Evolutionary conservation across 2,797 vertebrate species (phyloP).

Genomic region (Austrolebias charrua): DNA sequence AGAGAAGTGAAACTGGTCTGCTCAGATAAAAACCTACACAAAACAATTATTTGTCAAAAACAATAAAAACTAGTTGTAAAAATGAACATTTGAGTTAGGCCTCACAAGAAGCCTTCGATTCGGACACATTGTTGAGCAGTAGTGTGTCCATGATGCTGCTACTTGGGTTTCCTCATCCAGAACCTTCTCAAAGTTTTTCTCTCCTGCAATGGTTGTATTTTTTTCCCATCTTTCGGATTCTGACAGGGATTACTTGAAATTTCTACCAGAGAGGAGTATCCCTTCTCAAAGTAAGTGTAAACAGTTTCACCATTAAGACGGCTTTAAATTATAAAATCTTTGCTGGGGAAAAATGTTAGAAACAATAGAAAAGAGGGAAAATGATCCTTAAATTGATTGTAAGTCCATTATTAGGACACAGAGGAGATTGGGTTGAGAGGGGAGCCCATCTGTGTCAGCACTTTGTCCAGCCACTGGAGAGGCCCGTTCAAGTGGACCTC

Average conservation of each 20-base stretch:
- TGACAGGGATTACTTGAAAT: conserved; percentile 42
- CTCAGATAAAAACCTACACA: conserved; percentile 73
- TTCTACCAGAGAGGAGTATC: conserved; percentile 60
- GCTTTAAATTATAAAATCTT: conserved; percentile 73
- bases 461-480: conserved; percentile 98
- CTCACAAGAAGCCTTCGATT: conserved; percentile 40
- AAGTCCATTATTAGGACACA: conserved; percentile 88
- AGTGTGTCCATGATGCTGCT: conserved; percentile 69
- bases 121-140: conserved; percentile 63
- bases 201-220: conserved; percentile 21
- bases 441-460: conserved; percentile 97
- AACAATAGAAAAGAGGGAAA: conserved; percentile 40
- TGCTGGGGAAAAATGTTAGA: conserved; percentile 29
- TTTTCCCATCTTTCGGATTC: conserved; percentile 33
- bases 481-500: conserved; percentile 97
- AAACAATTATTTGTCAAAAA: conserved; percentile 67
- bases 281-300: conserved; percentile 79
- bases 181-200: conserved; percentile 34
- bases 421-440: conserved; percentile 96
- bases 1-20: conserved; percentile 64
- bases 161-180: conserved; percentile 50
- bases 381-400: conserved; percentile 44
- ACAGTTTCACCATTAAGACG: conserved; percentile 82
- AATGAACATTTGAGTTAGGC: conserved; percentile 53
- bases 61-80: conserved; percentile 57